Conservation (phyloP, 2,888 invertebrate species). For the Zygaena filipendulae region DNA sequence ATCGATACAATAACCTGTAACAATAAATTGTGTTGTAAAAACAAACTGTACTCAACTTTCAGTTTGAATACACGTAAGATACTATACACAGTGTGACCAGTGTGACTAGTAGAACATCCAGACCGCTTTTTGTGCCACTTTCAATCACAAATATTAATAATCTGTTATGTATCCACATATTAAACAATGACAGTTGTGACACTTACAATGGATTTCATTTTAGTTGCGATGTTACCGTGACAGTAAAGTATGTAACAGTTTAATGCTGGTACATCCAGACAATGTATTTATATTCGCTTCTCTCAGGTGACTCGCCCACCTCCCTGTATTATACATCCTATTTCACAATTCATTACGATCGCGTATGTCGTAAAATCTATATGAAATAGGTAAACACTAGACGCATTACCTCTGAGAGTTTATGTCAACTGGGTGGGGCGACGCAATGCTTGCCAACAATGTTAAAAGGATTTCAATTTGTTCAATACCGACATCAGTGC, state of each 20-base stretch:
- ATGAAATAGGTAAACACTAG: constrained; percentile 63
- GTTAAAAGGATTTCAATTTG: constrained; percentile 48
- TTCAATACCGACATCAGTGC: constrained; percentile 33
- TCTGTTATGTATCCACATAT: too few relatives aligned
- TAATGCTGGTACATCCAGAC: constrained; percentile 47
- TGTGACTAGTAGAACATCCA: too few relatives aligned
- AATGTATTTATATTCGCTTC: constrained; percentile 54
- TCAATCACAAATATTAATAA: too few relatives aligned
- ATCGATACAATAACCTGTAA: constrained; percentile 47
- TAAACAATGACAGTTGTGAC: too few relatives aligned
- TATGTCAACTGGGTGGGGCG: constrained; percentile 43
- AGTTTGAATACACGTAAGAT: not conserved
- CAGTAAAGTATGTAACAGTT: constrained; percentile 34
- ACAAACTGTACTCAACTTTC: not conserved
- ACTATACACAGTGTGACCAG: not conserved
- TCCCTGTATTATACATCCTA: constrained; percentile 40
- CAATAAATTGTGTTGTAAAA: not conserved
- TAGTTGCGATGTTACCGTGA: constrained; percentile 30
- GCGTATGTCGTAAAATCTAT: constrained; percentile 59
- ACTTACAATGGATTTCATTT: constrained; percentile 64
- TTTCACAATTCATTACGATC: constrained; percentile 52
- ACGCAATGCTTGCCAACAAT: constrained; percentile 55
- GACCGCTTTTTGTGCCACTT: too few relatives aligned
- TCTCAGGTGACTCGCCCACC: constrained; percentile 46
- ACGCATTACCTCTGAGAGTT: constrained; percentile 54